Evolutionary conservation across 1,140 invertebrate species (phyloP).

Genomic region (Rhyacophila brunnea): DNA sequence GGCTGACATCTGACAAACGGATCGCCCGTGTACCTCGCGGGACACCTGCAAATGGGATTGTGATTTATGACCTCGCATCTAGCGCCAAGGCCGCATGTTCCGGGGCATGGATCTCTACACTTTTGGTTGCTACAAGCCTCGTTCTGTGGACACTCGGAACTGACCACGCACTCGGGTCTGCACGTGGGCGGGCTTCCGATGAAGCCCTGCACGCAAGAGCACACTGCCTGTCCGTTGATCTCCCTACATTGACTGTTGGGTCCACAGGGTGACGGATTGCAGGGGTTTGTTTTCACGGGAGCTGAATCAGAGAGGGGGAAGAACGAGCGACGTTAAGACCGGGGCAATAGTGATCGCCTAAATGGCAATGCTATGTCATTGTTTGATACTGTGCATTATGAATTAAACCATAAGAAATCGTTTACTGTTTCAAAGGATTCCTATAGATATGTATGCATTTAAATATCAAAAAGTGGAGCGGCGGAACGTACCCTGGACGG

Average conservation of each 20-base stretch:
- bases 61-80: constrained; percentile 63
- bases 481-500: constrained; percentile 46
- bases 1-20: constrained; percentile 58
- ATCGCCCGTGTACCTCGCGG: constrained; percentile 59
- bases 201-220: constrained; percentile 61
- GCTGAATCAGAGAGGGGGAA: constrained; percentile 11
- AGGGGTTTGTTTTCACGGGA: constrained; percentile 48
- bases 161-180: constrained; percentile 62
- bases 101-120: constrained; percentile 65
- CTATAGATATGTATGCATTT: too few species aligned
- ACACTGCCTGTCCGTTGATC: constrained; percentile 56
- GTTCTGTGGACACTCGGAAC: constrained; percentile 62
- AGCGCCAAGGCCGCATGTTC: constrained; percentile 62
- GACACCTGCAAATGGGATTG: constrained; percentile 62
- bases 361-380: neutral
- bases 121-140: constrained; percentile 63
- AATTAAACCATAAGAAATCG: too few species aligned
- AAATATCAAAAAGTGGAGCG: neutral
- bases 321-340: neutral
- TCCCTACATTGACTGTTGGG: constrained; percentile 63
- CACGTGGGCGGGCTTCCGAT: constrained; percentile 65
- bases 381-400: neutral
- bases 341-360: too few species aligned
- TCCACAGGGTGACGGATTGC: constrained; percentile 61
- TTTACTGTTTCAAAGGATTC: too few species aligned